Conservation (phyloP, 2,113 vertebrate species). For the Pavo muticus region DNA sequence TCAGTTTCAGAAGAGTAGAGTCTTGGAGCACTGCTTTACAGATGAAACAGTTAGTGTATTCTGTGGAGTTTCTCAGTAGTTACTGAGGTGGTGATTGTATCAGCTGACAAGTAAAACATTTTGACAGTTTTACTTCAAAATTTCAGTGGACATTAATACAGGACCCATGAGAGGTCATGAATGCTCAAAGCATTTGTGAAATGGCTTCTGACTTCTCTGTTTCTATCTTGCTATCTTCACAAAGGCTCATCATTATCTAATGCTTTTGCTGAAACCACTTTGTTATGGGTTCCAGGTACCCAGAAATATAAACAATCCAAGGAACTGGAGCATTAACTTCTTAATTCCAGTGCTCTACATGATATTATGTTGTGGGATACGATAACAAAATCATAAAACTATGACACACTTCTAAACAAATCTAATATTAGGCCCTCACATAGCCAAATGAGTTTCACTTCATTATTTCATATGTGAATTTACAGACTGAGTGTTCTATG, state of each 20-base stretch:
- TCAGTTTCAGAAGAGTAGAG: neutral
- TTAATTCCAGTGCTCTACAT: too few species aligned
- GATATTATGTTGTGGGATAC: too few species aligned
- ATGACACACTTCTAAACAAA: neutral
- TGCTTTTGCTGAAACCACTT: neutral
- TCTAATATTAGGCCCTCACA: neutral
- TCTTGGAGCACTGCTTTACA: neutral
- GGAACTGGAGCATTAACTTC: too few species aligned
- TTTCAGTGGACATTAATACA: rapidly evolving
- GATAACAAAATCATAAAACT: too few species aligned
- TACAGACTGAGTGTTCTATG: neutral
- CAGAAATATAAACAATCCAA: too few species aligned
- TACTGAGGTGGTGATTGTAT: neutral
- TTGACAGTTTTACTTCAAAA: neutral
- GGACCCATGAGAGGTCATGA: neutral
- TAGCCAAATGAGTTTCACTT: neutral
- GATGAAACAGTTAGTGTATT: neutral
- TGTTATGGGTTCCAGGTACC: too few species aligned
- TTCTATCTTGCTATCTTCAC: neutral
- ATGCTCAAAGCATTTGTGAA: neutral
- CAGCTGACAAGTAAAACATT: neutral
- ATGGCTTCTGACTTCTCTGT: neutral
- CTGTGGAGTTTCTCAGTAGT: neutral
- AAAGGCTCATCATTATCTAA: neutral
- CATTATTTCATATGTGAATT: neutral